A percentile compares a stretch with the other conserved stretches of the same genome.
These are phyloP conservation scores for Aythya baeri DNA, from an alignment of 2,113 vertebrate species.

Conservation along the genomic window DNA sequence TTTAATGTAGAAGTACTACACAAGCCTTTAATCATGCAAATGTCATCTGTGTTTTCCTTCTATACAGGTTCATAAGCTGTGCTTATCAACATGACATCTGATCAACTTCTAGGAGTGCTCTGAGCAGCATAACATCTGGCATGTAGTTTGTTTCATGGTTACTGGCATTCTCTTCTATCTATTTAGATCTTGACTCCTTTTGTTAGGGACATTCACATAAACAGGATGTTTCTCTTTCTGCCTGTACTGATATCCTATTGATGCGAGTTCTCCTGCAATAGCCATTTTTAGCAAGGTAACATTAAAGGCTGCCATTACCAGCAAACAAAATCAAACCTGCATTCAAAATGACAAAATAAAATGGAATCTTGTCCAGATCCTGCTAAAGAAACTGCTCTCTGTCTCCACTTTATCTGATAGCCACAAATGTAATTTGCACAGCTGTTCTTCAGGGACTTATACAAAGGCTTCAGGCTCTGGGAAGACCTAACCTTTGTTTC, in stretches of 20 bases:
- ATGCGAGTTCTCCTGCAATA: neutral
- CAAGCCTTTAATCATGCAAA: constrained; percentile 51
- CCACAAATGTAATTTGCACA: constrained; percentile 74
- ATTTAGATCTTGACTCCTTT: constrained; percentile 59
- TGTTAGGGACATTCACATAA: constrained; percentile 57
- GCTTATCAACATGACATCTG: constrained; percentile 38
- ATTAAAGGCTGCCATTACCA: constrained; percentile 35
- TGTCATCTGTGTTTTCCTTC: constrained; percentile 9
- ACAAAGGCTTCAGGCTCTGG: constrained; percentile 58
- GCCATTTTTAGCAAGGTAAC: constrained; percentile 62
- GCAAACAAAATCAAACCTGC: constrained; percentile 62
- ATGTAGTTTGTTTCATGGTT: constrained; percentile 27
- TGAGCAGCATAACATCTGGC: constrained; percentile 51
- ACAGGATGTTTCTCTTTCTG: constrained; percentile 67
- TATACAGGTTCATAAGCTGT: constrained; percentile 15
- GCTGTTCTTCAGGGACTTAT: constrained; percentile 60
- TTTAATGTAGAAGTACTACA: neutral
- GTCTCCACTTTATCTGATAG: constrained; percentile 51
- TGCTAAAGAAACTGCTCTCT: constrained; percentile 45
- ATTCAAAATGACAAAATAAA: constrained; percentile 61
- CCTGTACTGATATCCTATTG: constrained; percentile 5
- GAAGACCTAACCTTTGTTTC: constrained; percentile 61
- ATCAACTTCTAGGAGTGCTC: constrained; percentile 23
- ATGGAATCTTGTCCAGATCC: constrained; percentile 61
- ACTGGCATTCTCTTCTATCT: constrained; percentile 51